Conservation (phyloP, 2,113 vertebrate species). For the Zosterops borbonicus region DNA sequence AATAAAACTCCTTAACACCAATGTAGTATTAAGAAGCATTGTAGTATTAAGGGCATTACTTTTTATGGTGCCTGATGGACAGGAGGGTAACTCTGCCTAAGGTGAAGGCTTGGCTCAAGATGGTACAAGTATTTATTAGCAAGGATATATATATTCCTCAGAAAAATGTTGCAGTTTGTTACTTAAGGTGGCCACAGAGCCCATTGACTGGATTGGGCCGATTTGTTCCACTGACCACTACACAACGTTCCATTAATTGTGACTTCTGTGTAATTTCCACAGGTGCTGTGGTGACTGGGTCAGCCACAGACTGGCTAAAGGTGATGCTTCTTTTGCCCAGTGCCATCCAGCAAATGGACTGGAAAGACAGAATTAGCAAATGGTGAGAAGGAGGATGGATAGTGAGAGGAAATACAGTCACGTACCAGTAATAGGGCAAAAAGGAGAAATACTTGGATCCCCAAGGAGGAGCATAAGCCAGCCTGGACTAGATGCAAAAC, state of each 20-base stretch:
- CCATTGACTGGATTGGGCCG: fast-evolving
- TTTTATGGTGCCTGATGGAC: not conserved
- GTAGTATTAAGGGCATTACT: not conserved
- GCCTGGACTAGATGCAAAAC: not conserved
- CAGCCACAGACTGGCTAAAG: not conserved
- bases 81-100: not conserved
- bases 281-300: not conserved
- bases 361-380: not conserved
- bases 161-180: not conserved
- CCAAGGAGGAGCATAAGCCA: not conserved
- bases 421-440: not conserved
- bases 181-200: not conserved
- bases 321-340: not conserved
- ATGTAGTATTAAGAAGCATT: not conserved
- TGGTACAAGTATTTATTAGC: not conserved
- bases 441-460: not conserved
- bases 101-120: not conserved
- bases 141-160: not conserved
- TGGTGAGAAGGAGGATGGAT: not conserved
- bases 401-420: not conserved
- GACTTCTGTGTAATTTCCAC: not conserved
- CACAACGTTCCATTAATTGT: not conserved
- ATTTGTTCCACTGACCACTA: not conserved
- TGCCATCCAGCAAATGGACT: not conserved
- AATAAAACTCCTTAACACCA: not conserved